phyloP scores from a whole-genome alignment of 2,113 vertebrate genomes.

The Forbesichthys agassizii region DNA sequence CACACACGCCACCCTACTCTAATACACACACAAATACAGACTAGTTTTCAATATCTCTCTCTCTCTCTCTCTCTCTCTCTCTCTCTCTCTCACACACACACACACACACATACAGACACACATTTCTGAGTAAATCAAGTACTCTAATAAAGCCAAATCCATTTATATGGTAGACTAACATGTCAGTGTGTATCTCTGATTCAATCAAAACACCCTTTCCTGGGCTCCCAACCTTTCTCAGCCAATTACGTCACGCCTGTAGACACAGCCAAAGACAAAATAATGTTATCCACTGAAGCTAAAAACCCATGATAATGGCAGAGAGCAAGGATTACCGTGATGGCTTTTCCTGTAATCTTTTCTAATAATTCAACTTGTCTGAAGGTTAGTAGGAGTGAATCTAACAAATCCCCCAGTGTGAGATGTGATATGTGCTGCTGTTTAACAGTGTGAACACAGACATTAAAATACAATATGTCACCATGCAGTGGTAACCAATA shows the following conservation, averaged over 20 bases:
- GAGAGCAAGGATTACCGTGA: background rate
- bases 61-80: background rate
- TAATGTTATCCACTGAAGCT: constrained; percentile 1
- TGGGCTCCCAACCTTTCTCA: background rate
- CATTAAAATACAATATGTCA: background rate
- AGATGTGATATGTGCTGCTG: background rate
- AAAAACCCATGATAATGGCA: constrained; percentile 6
- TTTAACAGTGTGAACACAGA: background rate
- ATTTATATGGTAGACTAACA: constrained; percentile 36
- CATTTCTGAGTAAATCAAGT: constrained; percentile 21
- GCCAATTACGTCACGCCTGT: constrained; percentile 19
- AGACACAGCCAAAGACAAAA: constrained; percentile 27
- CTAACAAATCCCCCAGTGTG: background rate
- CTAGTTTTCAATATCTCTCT: background rate
- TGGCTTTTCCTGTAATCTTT: constrained; percentile 4
- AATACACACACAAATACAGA: background rate
- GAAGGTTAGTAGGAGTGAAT: constrained; percentile 4
- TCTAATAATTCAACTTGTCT: constrained; percentile 24
- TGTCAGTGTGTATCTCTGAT: constrained; percentile 23
- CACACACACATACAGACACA: background rate
- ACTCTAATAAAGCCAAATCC: constrained; percentile 30
- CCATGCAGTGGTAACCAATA: background rate
- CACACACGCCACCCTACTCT: background rate
- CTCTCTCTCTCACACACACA: constrained; percentile 9
- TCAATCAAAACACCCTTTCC: constrained; percentile 31